Base-by-base conservation (phyloP, 2,888 invertebrate species). In the Dione vanillae region DNA sequence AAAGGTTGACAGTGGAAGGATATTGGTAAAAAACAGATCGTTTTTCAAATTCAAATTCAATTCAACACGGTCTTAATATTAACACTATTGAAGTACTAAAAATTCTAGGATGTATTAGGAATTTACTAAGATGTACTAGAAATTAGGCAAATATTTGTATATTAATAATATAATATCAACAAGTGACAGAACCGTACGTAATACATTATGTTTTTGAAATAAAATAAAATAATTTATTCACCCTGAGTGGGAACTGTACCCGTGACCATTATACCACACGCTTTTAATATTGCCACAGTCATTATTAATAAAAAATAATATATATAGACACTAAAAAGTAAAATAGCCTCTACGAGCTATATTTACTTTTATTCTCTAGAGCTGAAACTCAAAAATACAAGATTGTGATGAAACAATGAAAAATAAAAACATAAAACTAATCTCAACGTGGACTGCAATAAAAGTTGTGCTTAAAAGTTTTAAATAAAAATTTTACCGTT, bases 401-500 rank as follows among this genome's bases (percentile, higher is more conserved):
- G 11, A 56, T 40, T 19, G 2, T 40, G 16, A 56, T 40, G 37
- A 10, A 37, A 54, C 35, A 54, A 54, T 54, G 54, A 56, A 56
- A 40, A 56, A 56, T 56, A 56, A 56, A 56, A 37, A 37, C 16
- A 56, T 56, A 56, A 56, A 56, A 37, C 37, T 37, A 40, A 56
- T 11, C 54, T 54, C 54, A 37, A 35, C 37, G 54, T 56, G 37
- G 56, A 40, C 56, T 56, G 56, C 16, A 56, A 40, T 54, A 54
- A 54, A 56, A 56, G 37, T 56, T 2, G 56, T 37, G 11, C 16
- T 40, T 56, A 56, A 56, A 56, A 56, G 37, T 56, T 56, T 56
- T 56, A 56, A 56, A 56, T 56, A 56, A 56, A 56, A 56, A 12
- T 37, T 56, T 56, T 56, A 56, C 16, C 6, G 37, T 40, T 56